A percentile compares a stretch with the other conserved stretches of the same genome.
These are phyloP conservation scores for Tolmerus cingulatus DNA, from an alignment of 2,888 invertebrate genomes.

Conservation along the genomic window DNA sequence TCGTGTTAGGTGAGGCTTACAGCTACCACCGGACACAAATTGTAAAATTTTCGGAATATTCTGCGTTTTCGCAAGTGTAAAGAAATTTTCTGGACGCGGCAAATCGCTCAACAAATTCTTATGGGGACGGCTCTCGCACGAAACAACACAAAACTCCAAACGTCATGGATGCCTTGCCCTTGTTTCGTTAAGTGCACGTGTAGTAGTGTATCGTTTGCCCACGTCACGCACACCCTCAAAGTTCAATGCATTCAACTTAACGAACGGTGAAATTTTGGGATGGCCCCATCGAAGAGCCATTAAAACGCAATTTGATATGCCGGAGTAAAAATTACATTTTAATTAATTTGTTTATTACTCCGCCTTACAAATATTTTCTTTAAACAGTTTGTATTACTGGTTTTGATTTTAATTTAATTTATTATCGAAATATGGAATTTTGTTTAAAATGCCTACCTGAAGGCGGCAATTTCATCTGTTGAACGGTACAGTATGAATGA, in stretches of 20 bases:
- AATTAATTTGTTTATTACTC: not conserved
- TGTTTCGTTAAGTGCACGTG: not conserved
- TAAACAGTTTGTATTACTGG: not conserved
- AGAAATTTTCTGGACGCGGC: not conserved
- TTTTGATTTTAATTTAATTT: not conserved
- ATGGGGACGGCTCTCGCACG: not conserved
- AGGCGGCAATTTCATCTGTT: too few species aligned
- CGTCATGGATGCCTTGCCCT: slow-evolving; percentile 1
- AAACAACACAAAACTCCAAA: not conserved
- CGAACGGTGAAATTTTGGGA: not conserved
- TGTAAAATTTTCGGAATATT: not conserved
- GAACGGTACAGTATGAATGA: too few species aligned
- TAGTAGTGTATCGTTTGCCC: not conserved
- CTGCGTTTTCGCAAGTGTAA: not conserved
- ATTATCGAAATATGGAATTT: not conserved
- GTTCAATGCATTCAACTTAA: not conserved
- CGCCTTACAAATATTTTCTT: not conserved
- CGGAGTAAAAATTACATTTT: not conserved
- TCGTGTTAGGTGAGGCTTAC: not conserved
- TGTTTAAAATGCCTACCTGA: not conserved
- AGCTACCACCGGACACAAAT: not conserved
- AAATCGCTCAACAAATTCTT: not conserved
- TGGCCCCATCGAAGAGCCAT: not conserved
- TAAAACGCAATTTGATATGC: not conserved
- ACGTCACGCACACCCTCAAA: not conserved